Percentiles rank a stretch among this genome's conserved stretches.
phyloP scores from a whole-genome alignment of 2,888 invertebrate genomes.

The Bembecia ichneumoniformis region DNA sequence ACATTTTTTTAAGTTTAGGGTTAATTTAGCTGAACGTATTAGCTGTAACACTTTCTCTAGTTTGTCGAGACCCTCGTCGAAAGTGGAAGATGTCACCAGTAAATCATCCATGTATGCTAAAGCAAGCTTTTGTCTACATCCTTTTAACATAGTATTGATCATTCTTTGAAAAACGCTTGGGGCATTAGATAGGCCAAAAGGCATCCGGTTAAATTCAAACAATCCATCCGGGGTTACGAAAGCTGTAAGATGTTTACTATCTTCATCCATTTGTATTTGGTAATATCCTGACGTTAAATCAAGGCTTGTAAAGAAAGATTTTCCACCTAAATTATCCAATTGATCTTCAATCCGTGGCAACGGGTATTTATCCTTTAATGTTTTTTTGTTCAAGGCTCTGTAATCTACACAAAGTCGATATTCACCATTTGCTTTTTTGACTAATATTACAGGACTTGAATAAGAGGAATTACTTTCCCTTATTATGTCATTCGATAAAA shows the following conservation, averaged over 20 bases:
- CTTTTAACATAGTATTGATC: slow-evolving; percentile 15
- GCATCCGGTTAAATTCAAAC: slow-evolving; percentile 15
- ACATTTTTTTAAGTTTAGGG: slow-evolving; percentile 6
- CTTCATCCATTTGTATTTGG: slow-evolving; percentile 19
- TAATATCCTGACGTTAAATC: slow-evolving; percentile 17
- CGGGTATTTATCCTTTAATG: slow-evolving; percentile 11
- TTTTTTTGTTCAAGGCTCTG: slow-evolving; percentile 11
- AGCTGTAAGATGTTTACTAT: slow-evolving; percentile 12
- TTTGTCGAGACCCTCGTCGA: not conserved
- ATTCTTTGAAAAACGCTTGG: slow-evolving; percentile 17
- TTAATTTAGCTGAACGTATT: not conserved
- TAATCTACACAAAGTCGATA: slow-evolving; percentile 15
- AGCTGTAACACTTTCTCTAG: not conserved
- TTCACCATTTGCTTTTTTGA: slow-evolving; percentile 11
- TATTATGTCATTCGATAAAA: not conserved
- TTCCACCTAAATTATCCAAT: slow-evolving; percentile 13
- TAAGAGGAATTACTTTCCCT: slow-evolving; percentile 7
- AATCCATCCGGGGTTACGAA: slow-evolving; percentile 20
- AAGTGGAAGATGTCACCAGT: not conserved
- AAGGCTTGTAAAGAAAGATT: slow-evolving; percentile 9
- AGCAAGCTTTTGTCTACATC: not conserved
- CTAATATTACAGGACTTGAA: slow-evolving; percentile 9
- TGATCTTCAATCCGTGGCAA: slow-evolving; percentile 15
- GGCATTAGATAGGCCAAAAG: slow-evolving; percentile 19
- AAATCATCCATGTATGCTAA: slow-evolving; percentile 11